Evolutionary conservation across 2,797 vertebrate genomes (phyloP).

Genomic region (Sphenodon punctatus): DNA sequence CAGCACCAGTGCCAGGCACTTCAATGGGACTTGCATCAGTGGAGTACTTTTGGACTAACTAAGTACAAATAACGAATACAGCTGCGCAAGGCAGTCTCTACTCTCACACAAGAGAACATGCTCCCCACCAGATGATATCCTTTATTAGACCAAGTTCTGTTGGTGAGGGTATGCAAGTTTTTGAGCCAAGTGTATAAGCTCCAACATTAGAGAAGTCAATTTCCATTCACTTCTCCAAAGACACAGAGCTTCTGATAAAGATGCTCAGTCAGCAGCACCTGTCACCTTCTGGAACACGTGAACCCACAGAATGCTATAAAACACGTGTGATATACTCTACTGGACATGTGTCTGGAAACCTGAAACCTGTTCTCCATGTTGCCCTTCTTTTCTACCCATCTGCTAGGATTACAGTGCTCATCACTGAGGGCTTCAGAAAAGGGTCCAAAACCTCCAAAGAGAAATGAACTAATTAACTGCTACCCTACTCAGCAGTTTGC

Average conservation of each 20-base stretch:
- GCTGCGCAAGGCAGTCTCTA: background rate
- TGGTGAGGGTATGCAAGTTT: too few relatives aligned
- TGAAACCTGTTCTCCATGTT: background rate
- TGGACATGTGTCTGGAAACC: too few relatives aligned
- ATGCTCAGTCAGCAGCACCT: background rate
- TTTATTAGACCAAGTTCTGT: too few relatives aligned
- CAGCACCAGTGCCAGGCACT: too few relatives aligned
- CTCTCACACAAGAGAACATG: rapidly evolving
- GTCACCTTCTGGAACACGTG: background rate
- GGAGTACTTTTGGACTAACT: too few relatives aligned
- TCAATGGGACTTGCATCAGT: too few relatives aligned
- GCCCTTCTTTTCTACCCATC: background rate
- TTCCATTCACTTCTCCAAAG: rapidly evolving
- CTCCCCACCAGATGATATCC: background rate
- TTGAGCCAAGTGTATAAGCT: too few relatives aligned
- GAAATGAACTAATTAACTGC: background rate
- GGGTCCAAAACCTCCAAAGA: background rate
- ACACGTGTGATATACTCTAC: background rate
- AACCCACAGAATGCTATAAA: rapidly evolving
- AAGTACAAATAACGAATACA: background rate
- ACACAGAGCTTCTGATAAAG: background rate
- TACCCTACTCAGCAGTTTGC: background rate
- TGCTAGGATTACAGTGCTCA: background rate
- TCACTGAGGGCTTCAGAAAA: background rate
- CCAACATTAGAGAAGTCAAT: background rate